Evolutionary conservation across 2,888 invertebrate genomes (phyloP).

Genomic region (Anagyrus pseudococci): DNA sequence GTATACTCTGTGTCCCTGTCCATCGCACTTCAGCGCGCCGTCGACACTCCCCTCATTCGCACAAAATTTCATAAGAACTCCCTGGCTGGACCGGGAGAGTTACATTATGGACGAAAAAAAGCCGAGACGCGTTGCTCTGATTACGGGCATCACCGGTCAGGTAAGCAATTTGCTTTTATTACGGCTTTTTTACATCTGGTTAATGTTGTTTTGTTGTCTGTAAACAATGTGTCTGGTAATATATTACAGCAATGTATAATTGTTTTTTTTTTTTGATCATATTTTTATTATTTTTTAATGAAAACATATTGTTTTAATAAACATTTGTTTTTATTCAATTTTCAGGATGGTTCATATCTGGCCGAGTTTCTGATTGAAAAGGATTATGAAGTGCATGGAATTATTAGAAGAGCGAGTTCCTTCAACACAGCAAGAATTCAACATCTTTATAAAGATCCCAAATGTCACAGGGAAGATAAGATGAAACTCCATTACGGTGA

Average conservation of each 20-base stretch:
- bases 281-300: conserved; percentile 6
- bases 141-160: conserved; percentile 98
- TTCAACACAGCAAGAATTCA: conserved; percentile 97
- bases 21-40: no score
- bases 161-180: conserved; percentile 69
- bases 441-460: conserved; percentile 92
- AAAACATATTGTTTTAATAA: no score
- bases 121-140: conserved; percentile 78
- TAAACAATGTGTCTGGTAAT: no score
- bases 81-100: no score
- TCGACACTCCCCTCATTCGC: no score
- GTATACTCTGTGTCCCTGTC: no score
- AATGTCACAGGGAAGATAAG: conserved; percentile 83
- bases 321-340: no score
- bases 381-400: conserved; percentile 95
- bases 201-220: background rate
- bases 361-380: conserved; percentile 92
- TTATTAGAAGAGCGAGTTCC: conserved; percentile 91
- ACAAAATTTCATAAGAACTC: no score
- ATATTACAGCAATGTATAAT: no score
- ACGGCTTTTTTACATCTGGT: background rate
- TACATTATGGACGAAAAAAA: conserved; percentile 33
- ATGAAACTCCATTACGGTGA: conserved; percentile 98
- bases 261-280: background rate
- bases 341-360: conserved; percentile 95